Evolutionary conservation across 2,797 vertebrate genomes (phyloP), one percentile per base, ranked within the genome.

Genomic region (Cynodonichthys magdalenae): DNA sequence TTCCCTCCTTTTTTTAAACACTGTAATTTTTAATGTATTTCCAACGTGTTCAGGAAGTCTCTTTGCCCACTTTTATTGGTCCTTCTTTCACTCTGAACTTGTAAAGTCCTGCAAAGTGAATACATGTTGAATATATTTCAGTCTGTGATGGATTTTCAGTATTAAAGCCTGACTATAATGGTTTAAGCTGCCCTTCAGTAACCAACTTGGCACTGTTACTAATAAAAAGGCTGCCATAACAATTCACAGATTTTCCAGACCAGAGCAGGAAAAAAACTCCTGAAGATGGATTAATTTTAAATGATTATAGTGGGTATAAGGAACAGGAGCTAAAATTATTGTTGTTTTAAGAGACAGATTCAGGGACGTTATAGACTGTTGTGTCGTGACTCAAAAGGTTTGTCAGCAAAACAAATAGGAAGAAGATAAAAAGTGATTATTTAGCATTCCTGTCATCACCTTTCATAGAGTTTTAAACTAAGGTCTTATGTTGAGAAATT

Each of bases 101-200:
- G 77, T 86, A 80, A 87, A 66, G 80, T 78, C 62, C 66, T 73
- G 63, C 81, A 62, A 71, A 86, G 65, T 24, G 59, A 87, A 89
- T 86, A 85, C 81, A 89, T 74, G 81, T 82, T 42, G 51, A 69
- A 78, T 74, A 69, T 46, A 67, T 79, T 78, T 74, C 74, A 71
- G 71, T 61, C 56, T 69, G 15, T 85, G 74, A 87, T 89, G 63
- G 72, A 75, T 90, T 90, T 89, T 87, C 79, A 85, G 77, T 69
- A 66, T 87, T 77, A 69, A 48, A 77, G 74, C 56, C 80, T 11
- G 11, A 11, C 12, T 36, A 10, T 11, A 36, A 78, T 87, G 81
- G 78, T 17, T 1, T 10, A 39, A 61, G 64, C 41, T 60, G 64
- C 82, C 81, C 71, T 64, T 53, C 47, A 81, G 53, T 78, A 84